phyloP scores from a whole-genome alignment of 2,888 invertebrate species.

The Hyposoter dolosus region DNA sequence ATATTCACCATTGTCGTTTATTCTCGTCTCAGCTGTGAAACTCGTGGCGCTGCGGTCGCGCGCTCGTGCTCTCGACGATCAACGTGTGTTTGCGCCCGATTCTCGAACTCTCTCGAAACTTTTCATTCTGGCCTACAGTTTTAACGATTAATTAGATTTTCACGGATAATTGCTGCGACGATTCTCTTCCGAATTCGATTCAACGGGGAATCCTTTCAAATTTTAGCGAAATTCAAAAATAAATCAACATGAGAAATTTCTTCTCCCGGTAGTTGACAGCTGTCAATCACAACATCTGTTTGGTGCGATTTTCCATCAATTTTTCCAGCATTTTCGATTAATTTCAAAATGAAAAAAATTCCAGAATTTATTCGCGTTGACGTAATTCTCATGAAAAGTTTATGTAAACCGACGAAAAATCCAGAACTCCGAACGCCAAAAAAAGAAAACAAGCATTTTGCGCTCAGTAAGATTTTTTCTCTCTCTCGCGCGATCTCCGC shows the following conservation, averaged over 20 bases:
- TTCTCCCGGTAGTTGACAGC: constrained; percentile 10
- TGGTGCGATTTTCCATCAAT: background rate
- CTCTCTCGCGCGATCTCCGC: background rate
- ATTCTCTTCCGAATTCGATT: background rate
- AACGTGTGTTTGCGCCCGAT: constrained; percentile 8
- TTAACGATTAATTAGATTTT: background rate
- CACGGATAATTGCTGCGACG: background rate
- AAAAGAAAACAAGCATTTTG: constrained; percentile 26
- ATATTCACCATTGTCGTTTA: constrained; percentile 15
- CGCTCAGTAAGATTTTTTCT: constrained; percentile 14
- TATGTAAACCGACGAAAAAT: constrained; percentile 32
- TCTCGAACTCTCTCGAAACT: constrained; percentile 51
- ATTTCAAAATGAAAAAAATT: background rate
- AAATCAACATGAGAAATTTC: background rate
- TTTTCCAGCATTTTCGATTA: background rate
- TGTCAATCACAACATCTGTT: constrained; percentile 42
- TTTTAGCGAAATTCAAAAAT: background rate
- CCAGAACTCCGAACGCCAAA: constrained; percentile 30
- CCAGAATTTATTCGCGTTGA: background rate
- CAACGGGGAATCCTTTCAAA: background rate
- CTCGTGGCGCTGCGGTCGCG: constrained; percentile 30
- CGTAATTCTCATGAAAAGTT: constrained; percentile 22
- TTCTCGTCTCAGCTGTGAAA: constrained; percentile 59
- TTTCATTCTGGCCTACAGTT: background rate
- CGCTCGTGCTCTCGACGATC: background rate